A percentile compares a stretch with the other conserved stretches of the same genome.
Evolutionary conservation across 92 coral and sea anemone species (phyloP).

Genomic region (Porites cylindrica): DNA sequence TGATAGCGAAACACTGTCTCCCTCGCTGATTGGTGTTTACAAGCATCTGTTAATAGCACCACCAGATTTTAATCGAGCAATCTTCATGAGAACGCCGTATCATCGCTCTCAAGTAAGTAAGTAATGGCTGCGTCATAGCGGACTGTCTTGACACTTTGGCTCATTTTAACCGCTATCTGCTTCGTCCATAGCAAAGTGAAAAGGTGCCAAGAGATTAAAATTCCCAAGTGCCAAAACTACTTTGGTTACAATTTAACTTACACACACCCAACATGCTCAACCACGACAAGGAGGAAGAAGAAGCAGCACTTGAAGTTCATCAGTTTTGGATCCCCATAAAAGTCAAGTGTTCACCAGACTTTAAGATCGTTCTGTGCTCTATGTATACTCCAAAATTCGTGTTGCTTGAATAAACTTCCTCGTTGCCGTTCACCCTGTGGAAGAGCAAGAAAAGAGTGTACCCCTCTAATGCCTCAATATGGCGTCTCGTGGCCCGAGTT

Average conservation of each 20-base stretch:
- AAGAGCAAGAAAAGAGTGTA: conserved; percentile 33
- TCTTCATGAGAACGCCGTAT: no score
- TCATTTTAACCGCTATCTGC: no score
- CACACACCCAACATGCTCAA: conserved; percentile 47
- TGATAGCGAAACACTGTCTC: no score
- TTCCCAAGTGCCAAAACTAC: conserved; percentile 36
- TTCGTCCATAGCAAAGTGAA: no score
- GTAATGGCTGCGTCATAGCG: no score
- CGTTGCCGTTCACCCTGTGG: conserved; percentile 46
- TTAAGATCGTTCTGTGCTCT: conserved; percentile 54
- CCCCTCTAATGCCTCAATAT: conserved; percentile 20
- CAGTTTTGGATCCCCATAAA: conserved; percentile 47
- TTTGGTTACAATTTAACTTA: conserved; percentile 60
- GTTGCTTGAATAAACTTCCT: neutral
- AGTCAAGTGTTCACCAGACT: conserved; percentile 35
- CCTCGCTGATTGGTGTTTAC: no score
- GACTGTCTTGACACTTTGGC: no score
- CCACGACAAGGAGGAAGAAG: conserved; percentile 25
- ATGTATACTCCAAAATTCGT: conserved; percentile 50
- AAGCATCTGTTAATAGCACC: no score
- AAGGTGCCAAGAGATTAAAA: conserved; percentile 25
- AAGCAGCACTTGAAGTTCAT: conserved; percentile 50
- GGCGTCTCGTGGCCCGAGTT: conserved; percentile 47
- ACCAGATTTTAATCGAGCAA: no score
- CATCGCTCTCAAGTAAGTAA: no score